Evolutionary conservation across 2,113 vertebrate species (phyloP), one percentile per base, ranked within the genome.

Genomic region (Rhagologus leucostigma): DNA sequence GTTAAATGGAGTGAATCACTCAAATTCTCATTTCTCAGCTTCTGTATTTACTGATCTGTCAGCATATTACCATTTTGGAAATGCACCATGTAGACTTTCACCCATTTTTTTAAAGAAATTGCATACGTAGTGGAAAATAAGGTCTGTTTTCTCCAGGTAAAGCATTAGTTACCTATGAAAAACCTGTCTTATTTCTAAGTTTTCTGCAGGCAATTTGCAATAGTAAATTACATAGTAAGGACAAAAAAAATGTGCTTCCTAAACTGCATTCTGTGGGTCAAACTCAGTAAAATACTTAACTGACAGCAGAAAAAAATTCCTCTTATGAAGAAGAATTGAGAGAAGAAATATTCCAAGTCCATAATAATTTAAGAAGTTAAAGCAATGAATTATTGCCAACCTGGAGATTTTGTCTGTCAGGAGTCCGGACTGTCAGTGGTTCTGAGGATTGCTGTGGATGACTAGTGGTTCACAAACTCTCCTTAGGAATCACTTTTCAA

Each of bases 351-450:
- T 52, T 85, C n/a, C 55, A n/a, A 46, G 16, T 87, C 16, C 50
- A 23, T 67, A 70, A 81, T 39, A 65, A 84, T 63, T 85, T 1
- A 2, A 76, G 63, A 74, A 80, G 16, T 39, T 77, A 88, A 88
- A 88, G 19, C 21, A 57, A 41, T 46, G 9, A 65, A 46, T 65
- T 75, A 16, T 23, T 83, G 42, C 67, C 50, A 90, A 0, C 42
- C 13, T 73, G 53, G 16, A 73, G 55, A 17, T 88, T 74, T 80
- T 70, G 21, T 65, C 59, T 90, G 49, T 67, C 63, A 46, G 53
- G 17, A 82, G 17, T 16, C 23, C 0, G 0, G 79, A 85, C 41
- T 49, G 24, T 65, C 3, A 8, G 42, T 67, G n/a, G 13, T 86
- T 63, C 75, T 62, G n/a, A 73, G 53, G 14, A 53, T 53, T 64